A percentile compares a stretch with the other conserved stretches of the same genome.
Evolutionary conservation across 2,888 invertebrate genomes (phyloP).

Genomic region (Sylvicola fuscatus): DNA sequence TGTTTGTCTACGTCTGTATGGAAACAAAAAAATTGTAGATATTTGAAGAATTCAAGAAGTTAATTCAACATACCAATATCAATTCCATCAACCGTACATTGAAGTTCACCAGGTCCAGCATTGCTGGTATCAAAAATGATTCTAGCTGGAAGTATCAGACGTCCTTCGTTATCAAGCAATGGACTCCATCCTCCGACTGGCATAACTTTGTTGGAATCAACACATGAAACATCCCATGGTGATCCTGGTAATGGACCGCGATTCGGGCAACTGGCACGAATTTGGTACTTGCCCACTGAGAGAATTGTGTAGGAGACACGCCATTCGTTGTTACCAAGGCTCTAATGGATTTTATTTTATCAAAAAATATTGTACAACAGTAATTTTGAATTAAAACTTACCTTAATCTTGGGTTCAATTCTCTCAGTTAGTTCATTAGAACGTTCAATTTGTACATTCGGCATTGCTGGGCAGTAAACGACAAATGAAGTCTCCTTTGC

Average conservation of each 20-base stretch:
- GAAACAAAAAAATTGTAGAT: background rate
- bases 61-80: slow-evolving; percentile 30
- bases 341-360: slow-evolving; percentile 11
- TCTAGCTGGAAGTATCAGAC: slow-evolving; percentile 52
- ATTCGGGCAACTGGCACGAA: slow-evolving; percentile 48
- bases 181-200: slow-evolving; percentile 75
- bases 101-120: slow-evolving; percentile 71
- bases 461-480: slow-evolving; percentile 30
- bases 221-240: slow-evolving; percentile 50
- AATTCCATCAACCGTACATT: slow-evolving; percentile 41
- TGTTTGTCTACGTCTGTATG: slow-evolving; percentile 20
- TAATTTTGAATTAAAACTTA: slow-evolving; percentile 3
- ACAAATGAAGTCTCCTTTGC: slow-evolving; percentile 52
- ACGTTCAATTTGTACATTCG: slow-evolving; percentile 39
- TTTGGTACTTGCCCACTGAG: slow-evolving; percentile 81
- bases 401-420: slow-evolving; percentile 25
- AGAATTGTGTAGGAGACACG: slow-evolving; percentile 77
- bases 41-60: background rate
- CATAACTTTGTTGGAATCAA: slow-evolving; percentile 21
- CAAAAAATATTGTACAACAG: background rate
- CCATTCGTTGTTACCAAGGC: slow-evolving; percentile 54
- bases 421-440: slow-evolving; percentile 23
- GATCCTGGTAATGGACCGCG: slow-evolving; percentile 48
- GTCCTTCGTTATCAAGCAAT: slow-evolving; percentile 49
- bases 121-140: slow-evolving; percentile 73